These are phyloP conservation scores for Gastracanthus pulcherrimus DNA, from an alignment of 2,888 invertebrate species.

Conservation along the genomic window DNA sequence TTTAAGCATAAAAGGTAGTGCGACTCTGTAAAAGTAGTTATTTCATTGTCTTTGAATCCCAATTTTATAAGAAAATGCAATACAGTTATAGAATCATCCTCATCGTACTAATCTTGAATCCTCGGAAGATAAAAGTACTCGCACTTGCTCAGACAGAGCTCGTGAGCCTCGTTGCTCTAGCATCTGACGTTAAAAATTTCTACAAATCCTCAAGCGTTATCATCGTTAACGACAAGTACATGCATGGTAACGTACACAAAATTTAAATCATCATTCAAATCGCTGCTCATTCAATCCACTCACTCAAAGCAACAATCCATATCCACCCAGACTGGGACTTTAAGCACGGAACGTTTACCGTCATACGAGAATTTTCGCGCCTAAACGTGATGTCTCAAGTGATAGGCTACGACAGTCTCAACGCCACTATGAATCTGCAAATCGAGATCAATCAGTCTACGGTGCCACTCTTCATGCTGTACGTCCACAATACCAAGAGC, in stretches of 20 bases:
- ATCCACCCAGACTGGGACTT: background rate
- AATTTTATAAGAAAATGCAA: background rate
- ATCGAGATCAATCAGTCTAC: background rate
- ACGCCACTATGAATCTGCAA: background rate
- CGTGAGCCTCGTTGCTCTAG: background rate
- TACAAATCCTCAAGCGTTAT: background rate
- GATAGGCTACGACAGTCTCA: background rate
- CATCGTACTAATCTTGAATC: background rate
- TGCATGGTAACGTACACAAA: background rate
- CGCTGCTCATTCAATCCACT: background rate
- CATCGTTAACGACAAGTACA: background rate
- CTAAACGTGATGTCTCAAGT: background rate
- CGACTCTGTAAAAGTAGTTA: no score
- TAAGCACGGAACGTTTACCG: background rate
- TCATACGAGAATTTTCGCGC: background rate
- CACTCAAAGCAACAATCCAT: background rate
- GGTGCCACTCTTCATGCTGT: background rate
- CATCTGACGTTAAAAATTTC: background rate
- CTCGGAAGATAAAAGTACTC: background rate
- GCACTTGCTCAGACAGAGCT: background rate
- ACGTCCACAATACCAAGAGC: background rate
- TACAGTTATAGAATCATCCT: background rate
- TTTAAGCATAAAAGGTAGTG: no score
- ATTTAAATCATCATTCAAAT: background rate
- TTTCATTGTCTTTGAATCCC: no score